phyloP scores from a whole-genome alignment of 2,113 vertebrate species.

The Psittacara wagleri region DNA sequence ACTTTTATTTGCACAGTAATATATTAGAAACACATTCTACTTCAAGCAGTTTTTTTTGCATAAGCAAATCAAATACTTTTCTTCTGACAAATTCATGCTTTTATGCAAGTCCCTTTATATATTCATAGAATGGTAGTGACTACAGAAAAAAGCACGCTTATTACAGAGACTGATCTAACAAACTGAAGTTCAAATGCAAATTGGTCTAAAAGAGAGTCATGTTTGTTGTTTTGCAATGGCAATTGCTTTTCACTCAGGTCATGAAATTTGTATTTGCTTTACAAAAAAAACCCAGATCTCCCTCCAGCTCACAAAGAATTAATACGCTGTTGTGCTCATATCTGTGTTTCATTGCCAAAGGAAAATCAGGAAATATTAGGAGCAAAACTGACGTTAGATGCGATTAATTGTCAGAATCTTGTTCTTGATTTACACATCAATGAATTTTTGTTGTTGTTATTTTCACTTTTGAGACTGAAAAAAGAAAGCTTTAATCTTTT shows the following conservation, averaged over 20 bases:
- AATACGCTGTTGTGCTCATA: neutral
- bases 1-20: neutral
- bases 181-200: neutral
- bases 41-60: neutral
- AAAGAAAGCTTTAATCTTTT: neutral
- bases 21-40: neutral
- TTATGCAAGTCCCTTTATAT: neutral
- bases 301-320: neutral
- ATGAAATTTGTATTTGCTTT: neutral
- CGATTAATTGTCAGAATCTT: neutral
- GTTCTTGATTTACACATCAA: accelerated
- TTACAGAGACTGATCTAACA: neutral
- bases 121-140: neutral
- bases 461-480: neutral
- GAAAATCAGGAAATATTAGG: neutral
- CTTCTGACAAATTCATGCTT: neutral
- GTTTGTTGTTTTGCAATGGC: neutral
- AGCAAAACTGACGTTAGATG: neutral
- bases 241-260: neutral
- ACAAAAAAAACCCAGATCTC: neutral
- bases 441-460: neutral
- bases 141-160: neutral
- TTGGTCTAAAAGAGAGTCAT: neutral
- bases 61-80: neutral
- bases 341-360: neutral